These are phyloP conservation scores for Daboia siamensis DNA, from an alignment of 2,113 vertebrate species.

Conservation along the genomic window DNA sequence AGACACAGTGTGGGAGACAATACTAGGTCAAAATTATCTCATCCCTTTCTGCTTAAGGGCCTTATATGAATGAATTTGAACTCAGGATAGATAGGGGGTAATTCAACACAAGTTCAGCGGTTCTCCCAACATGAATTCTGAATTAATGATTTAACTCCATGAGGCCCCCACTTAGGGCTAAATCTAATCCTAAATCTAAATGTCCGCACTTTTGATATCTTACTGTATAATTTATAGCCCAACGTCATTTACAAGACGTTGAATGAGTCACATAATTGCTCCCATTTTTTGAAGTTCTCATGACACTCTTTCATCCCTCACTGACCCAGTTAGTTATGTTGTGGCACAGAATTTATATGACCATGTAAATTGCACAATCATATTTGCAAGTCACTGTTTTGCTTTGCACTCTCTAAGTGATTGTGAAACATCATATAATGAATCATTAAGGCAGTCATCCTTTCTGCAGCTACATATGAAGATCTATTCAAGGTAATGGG, in stretches of 20 bases:
- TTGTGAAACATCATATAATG: neutral
- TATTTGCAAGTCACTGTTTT: neutral
- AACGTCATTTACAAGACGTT: neutral
- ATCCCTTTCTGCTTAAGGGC: neutral
- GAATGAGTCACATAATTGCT: neutral
- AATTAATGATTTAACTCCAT: neutral
- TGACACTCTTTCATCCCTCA: neutral
- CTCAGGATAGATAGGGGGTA: neutral
- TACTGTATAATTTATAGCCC: neutral
- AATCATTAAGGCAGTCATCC: neutral
- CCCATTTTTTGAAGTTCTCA: neutral
- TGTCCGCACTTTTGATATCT: neutral
- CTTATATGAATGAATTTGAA: neutral
- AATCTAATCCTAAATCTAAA: neutral
- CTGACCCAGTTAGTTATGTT: neutral
- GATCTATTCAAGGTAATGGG: neutral
- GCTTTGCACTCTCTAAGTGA: neutral
- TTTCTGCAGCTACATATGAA: neutral
- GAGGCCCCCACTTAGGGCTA: neutral
- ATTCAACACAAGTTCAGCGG: neutral
- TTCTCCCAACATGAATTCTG: neutral
- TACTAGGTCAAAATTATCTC: neutral
- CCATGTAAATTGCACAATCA: neutral
- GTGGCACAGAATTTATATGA: neutral
- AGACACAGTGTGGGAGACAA: neutral